A percentile compares a stretch with the other conserved stretches of the same genome.
Conservation (phyloP, 1,140 invertebrate species). For the Heliconius congener region DNA sequence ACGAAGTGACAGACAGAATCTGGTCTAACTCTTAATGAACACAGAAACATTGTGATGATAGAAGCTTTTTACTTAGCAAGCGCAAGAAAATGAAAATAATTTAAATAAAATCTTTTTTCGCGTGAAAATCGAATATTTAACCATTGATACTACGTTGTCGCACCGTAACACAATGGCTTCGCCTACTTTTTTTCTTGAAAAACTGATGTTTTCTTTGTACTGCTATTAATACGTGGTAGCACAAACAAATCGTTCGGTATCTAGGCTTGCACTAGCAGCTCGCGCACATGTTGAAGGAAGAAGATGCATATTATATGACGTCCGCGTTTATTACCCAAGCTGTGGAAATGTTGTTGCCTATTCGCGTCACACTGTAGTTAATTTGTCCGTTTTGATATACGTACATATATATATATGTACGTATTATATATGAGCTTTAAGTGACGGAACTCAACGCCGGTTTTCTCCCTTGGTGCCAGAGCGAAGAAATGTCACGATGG, state of each 20-base stretch:
- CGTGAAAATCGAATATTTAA: not conserved
- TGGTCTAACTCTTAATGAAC: not conserved
- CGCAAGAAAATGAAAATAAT: not conserved
- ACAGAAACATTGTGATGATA: too few species aligned
- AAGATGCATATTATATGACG: conserved; percentile 2
- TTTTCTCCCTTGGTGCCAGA: too few species aligned
- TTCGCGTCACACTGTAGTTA: too few species aligned
- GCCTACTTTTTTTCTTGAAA: conserved; percentile 21
- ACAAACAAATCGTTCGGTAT: conserved; percentile 39
- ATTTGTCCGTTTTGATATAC: not conserved
- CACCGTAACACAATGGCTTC: not conserved
- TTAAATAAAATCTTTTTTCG: not conserved
- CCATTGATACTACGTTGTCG: not conserved
- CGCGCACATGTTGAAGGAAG: not conserved
- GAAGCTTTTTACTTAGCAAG: too few species aligned
- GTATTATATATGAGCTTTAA: not conserved
- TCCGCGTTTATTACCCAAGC: not conserved
- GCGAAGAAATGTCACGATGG: too few species aligned
- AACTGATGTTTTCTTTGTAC: conserved; percentile 31
- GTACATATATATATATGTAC: not conserved
- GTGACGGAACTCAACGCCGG: too few species aligned
- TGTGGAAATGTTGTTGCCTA: not conserved
- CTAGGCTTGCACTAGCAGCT: conserved; percentile 35
- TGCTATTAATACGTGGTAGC: conserved; percentile 35
- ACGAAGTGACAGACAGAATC: not conserved